Percentiles rank a stretch among this genome's conserved stretches.
Conservation (phyloP, 2,113 vertebrate genomes). For the Murina feae region DNA sequence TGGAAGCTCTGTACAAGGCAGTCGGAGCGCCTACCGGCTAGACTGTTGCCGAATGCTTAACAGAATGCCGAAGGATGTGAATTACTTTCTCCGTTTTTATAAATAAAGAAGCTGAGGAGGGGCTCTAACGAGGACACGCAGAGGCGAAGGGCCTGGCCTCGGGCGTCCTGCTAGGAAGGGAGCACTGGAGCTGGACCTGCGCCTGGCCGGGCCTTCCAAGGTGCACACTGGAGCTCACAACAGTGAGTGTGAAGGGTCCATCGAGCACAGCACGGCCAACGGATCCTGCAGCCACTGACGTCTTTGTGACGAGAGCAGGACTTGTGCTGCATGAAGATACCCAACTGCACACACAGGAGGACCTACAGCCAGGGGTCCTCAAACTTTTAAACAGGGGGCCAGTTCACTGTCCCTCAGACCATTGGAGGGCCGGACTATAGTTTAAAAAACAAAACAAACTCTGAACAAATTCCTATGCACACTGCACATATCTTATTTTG, state of each 20-base stretch:
- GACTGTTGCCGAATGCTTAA: neutral
- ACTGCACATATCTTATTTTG: too few relatives aligned
- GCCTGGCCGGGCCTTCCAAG: neutral
- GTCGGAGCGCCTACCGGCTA: rapidly evolving
- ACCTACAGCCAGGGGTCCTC: too few relatives aligned
- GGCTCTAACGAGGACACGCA: neutral
- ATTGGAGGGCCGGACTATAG: too few relatives aligned
- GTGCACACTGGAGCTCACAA: neutral
- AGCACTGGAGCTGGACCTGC: neutral
- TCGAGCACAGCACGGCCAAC: neutral
- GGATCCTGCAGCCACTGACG: neutral
- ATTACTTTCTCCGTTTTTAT: neutral
- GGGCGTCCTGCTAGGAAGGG: neutral
- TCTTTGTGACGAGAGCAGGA: neutral
- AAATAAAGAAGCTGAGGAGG: neutral
- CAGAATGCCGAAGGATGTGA: neutral
- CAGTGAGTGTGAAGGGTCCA: neutral
- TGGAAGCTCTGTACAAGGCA: neutral
- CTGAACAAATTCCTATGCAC: too few relatives aligned
- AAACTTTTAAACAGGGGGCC: too few relatives aligned
- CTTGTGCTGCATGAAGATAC: neutral
- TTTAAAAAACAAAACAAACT: too few relatives aligned
- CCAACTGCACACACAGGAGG: neutral
- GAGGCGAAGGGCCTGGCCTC: neutral
- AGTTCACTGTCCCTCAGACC: too few relatives aligned